Evolutionary conservation across 2,888 invertebrate genomes (phyloP).

Genomic region (Ophion costatus): DNA sequence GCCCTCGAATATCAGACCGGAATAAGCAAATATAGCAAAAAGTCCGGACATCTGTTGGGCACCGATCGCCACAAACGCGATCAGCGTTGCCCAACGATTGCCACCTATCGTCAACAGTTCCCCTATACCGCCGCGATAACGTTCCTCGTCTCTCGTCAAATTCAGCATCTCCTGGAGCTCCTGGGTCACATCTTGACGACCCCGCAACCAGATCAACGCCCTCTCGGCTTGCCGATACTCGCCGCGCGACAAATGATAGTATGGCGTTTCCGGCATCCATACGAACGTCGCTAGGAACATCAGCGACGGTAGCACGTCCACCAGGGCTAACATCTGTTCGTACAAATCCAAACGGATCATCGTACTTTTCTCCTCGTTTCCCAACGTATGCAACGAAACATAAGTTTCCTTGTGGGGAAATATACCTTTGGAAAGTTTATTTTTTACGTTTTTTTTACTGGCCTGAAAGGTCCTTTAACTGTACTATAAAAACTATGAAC

Average conservation of each 20-base stretch:
- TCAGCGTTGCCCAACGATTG: neutral
- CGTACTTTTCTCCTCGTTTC: no score
- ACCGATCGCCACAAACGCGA: neutral
- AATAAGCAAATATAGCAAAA: neutral
- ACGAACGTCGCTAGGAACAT: constrained; percentile 84
- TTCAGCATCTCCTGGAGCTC: neutral
- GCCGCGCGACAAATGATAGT: constrained; percentile 85
- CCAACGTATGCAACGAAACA: no score
- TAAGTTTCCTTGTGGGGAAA: no score
- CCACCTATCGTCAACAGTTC: neutral
- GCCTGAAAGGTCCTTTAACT: no score
- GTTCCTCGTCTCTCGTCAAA: neutral
- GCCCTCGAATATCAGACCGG: neutral
- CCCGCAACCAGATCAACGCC: neutral
- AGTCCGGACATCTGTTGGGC: constrained; percentile 1
- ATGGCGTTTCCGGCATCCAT: constrained; percentile 87
- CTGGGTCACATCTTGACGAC: neutral
- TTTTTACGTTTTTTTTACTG: no score
- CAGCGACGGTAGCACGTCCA: constrained; percentile 84
- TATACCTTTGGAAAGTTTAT: no score
- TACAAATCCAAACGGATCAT: neutral
- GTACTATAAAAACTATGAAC: no score
- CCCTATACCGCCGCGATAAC: neutral
- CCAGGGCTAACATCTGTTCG: constrained; percentile 74
- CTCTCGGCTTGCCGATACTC: neutral